Evolutionary conservation across 1,140 invertebrate species (phyloP), one percentile per base, ranked within the genome.

Genomic region (Ctenoplectra terminalis): DNA sequence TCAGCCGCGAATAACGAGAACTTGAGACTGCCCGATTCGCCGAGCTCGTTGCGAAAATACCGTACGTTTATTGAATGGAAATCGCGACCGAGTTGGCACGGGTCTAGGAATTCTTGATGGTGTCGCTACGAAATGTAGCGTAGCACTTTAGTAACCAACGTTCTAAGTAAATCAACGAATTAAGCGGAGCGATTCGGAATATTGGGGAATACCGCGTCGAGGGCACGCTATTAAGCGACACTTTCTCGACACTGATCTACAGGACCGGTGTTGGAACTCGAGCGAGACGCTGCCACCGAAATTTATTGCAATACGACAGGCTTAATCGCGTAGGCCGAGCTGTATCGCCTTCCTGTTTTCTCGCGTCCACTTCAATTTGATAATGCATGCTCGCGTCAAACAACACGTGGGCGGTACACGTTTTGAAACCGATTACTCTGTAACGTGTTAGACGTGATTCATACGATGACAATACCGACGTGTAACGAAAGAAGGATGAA

Each of bases 231-330:
- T 73, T 56, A 37, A 72, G 40, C 31, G 78, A 66, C 82, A 60
- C 37, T 84, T 78, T 40, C 72, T 69, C 60, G 64, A 52, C 64
- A 48, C 50, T 58, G 72, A 50, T 70, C 64, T n/a, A 54, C 50
- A 60, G 60, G 43, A 43, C 43, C 37, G 75, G n/a, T 23, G 40
- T 31, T 23, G 76, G 43, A 63, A 8, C n/a, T 7, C 29, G 26
- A 29, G 37, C 40, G 52, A 23, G 48, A 31, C 40, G 43, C 48
- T 17, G 43, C 17, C 11, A 26, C 40, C 48, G 26, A 77, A 79
- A 79, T 83, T 84, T 83, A 83, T 73, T 79, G 54, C 72, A 43
- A 66, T 84, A 64, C 61, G 73, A 70, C 70, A 54, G 40, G 52
- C 46, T 46, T 72, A 67, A 56, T 61, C 76, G 83, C 69, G 67